phyloP scores from a whole-genome alignment of 2,888 invertebrate species.

The Drosophila greeni region DNA sequence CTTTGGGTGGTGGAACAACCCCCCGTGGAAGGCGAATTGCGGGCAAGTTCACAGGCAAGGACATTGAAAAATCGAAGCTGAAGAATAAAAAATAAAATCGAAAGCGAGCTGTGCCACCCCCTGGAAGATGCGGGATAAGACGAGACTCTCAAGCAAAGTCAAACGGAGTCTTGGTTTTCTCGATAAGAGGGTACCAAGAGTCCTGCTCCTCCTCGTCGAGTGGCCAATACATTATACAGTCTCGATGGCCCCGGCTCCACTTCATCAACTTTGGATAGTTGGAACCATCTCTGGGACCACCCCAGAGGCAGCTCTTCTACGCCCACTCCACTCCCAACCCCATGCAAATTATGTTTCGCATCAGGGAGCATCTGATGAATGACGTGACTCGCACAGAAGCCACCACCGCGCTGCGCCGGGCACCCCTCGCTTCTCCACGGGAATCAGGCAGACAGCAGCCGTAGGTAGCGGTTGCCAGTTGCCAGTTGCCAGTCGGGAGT shows the following conservation, averaged over 20 bases:
- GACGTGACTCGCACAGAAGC: slow-evolving; percentile 55
- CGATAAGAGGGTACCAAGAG: not conserved
- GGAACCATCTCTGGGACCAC: slow-evolving; percentile 16
- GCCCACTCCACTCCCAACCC: slow-evolving; percentile 3
- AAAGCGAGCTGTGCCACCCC: slow-evolving; percentile 49
- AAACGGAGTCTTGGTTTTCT: slow-evolving; percentile 1
- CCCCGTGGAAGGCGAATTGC: slow-evolving; percentile 64
- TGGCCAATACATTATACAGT: slow-evolving; percentile 43
- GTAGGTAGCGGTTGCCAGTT: slow-evolving; percentile 29
- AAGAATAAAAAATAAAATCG: slow-evolving; percentile 56
- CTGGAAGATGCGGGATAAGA: slow-evolving; percentile 1
- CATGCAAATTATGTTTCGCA: slow-evolving; percentile 61
- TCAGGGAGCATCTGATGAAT: slow-evolving; percentile 65
- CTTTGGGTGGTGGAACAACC: slow-evolving; percentile 52
- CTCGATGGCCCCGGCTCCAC: slow-evolving; percentile 34
- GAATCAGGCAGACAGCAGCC: slow-evolving; percentile 58
- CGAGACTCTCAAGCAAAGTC: slow-evolving; percentile 26
- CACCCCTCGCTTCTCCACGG: slow-evolving; percentile 35
- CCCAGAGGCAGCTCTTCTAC: not conserved
- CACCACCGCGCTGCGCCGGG: slow-evolving; percentile 28
- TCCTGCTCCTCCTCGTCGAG: slow-evolving; percentile 14
- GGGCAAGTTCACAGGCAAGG: slow-evolving; percentile 63
- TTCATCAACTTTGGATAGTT: slow-evolving; percentile 32
- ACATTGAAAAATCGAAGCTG: slow-evolving; percentile 49
- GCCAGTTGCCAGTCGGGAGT: slow-evolving; percentile 22